Base-by-base conservation (phyloP, 2,797 vertebrate genomes). In the Molossus molossus region DNA sequence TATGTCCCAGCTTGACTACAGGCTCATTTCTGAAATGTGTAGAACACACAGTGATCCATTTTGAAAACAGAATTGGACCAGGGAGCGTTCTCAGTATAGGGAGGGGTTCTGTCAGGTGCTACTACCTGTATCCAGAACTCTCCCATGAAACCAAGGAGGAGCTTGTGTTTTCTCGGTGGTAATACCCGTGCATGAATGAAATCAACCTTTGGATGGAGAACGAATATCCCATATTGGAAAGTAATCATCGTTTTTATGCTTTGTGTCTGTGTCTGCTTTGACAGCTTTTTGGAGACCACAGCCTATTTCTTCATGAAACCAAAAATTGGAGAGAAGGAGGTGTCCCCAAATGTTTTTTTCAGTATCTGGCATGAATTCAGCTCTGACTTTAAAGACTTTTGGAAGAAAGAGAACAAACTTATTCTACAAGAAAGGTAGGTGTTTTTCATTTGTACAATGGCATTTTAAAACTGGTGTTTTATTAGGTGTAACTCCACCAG, bases 321-420 rank as follows among this genome's bases (percentile, higher is more conserved):
- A 91, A 99, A 99, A 98, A 94, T 98, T 92, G 99, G 99, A n/a
- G 99, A 99, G 95, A 99, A 99, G 94, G 99, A 99, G 96, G 99
- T 99, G 84, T 99, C 99, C 15, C 99, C 99, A 69, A 98, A 99
- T 98, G 99, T 99, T 25, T 99, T 99, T 98, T 99, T 99, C 98
- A 99, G 99, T 77, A 97, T 99, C 97, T 99, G 99, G 99, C 99
- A 99, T 72, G 99, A 99, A 98, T 99, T 99, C 98, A 99, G 99
- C 94, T 99, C 99, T 6, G 99, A 99, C 98, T 99, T 99, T 98
- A 99, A 99, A 98, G 99, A 99, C 69, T 98, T 98, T 90, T 99
- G 99, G 99, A 99, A 99, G 98, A 99, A 99, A 93, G 99, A 99
- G 98, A 99, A 99, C 98, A 99, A 99, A 98, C 97, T 98, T 91